Base-by-base conservation (phyloP, 2,797 vertebrate genomes). In the Aviceda cuculoides region DNA sequence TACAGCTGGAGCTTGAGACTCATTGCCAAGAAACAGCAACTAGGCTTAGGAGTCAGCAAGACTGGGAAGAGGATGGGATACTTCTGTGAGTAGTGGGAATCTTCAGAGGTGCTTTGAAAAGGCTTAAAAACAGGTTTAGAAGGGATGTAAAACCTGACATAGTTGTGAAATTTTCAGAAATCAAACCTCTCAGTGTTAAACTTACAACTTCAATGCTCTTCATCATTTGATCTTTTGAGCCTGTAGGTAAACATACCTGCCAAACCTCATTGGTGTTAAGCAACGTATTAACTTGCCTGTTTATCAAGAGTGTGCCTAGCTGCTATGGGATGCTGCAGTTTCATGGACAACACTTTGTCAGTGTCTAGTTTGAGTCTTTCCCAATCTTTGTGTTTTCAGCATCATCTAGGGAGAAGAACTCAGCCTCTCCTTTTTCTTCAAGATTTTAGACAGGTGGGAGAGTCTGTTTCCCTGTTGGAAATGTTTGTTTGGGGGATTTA, bases 191-290 rank as follows among this genome's bases (percentile, higher is more conserved):
- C n/a, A 82, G 59, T 37, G 31, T 85, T 77, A 59, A 87, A 59
- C 25, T 85, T 52, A 56, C 16, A 77, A 70, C 31, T 82, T 70
- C 24, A 66, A 3, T 67, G 39, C 25, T 94, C 47, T 85, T 82
- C 52, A 31, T 39, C 1, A 1, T 79, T 86, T 90, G 82, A 87
- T 89, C 71, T 94, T 92, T 87, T 85, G 52, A 96, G 74, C 55
- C 52, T 93, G 21, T 93, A 89, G 84, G 61, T 95, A 91, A 97
- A 73, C 19, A 49, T 63, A 67, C 29, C 87, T 94, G 91, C 80
- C 89, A 93, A 68, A 63, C 31, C 29, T 87, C 44, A 31, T 1
- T 37, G 35, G 40, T 65, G 61, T 77, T 82, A 88, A 50, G 37
- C 40, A 83, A 70, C 63, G 11, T 75, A 52, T 75, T 77, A 25